A percentile compares a stretch with the other conserved stretches of the same genome.
Evolutionary conservation across 1,140 invertebrate species (phyloP).

Genomic region (Teleopsis dalmanni): DNA sequence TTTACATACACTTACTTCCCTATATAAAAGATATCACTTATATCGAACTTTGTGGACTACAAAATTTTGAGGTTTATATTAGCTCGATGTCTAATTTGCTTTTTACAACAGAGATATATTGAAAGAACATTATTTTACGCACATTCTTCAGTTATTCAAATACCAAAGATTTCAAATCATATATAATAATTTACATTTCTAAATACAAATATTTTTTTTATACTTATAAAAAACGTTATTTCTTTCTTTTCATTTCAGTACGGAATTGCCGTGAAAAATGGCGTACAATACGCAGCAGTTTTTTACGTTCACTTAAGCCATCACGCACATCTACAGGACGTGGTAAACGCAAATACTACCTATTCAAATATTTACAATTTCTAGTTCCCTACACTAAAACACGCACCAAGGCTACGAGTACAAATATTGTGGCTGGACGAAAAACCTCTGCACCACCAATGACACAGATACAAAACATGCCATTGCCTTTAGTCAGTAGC

Average conservation of each 20-base stretch:
- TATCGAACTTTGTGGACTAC: too few species aligned
- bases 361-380: slow-evolving; percentile 39
- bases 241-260: slow-evolving; percentile 17
- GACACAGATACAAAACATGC: slow-evolving; percentile 20
- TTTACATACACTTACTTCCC: too few species aligned
- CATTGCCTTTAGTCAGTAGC: slow-evolving; percentile 10
- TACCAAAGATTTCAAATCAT: too few species aligned
- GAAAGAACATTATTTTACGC: too few species aligned
- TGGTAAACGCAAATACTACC: slow-evolving; percentile 38
- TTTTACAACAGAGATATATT: too few species aligned
- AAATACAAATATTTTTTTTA: too few species aligned
- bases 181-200: too few species aligned
- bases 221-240: background rate
- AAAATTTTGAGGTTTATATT: too few species aligned
- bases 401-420: slow-evolving; percentile 13
- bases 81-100: too few species aligned
- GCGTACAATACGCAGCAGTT: slow-evolving; percentile 39
- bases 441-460: slow-evolving; percentile 14
- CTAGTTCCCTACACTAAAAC: slow-evolving; percentile 38
- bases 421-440: slow-evolving; percentile 15
- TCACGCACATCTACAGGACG: slow-evolving; percentile 34
- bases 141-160: too few species aligned
- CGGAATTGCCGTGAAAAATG: slow-evolving; percentile 37
- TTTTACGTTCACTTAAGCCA: slow-evolving; percentile 34
- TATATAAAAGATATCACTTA: too few species aligned